Base-by-base conservation (phyloP, 2,888 invertebrate species). In the Acrobeloides nanus region DNA sequence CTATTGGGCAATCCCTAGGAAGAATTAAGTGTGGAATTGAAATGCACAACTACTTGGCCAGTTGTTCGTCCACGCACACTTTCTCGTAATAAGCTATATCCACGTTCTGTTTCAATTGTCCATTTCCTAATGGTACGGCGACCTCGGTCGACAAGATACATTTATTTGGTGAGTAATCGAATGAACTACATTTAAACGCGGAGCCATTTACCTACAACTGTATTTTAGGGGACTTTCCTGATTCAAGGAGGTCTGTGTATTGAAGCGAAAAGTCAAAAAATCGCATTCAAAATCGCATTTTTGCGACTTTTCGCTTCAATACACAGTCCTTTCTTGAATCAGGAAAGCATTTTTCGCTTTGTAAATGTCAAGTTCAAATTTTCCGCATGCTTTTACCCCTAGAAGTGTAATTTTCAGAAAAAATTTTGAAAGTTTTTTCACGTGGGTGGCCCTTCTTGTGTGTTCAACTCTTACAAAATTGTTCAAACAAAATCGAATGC, bases 121-220 rank as follows among this genome's bases (percentile, higher is more conserved):
- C 73, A 37, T 65, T 68, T n/a, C 73, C 73, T 1, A 73, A 59
- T 2, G 73, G 73, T 7, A 74, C 69, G 1, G 68, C 71, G 1
- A 67, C 66, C 38, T 72, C 64, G 8, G 24, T 26, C 1, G 69
- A 50, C 29, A 70, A 42, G 24, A 49, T 42, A 46, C 65, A 64
- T 7, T 45, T 34, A 15, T 26, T 39, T 17, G 42, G 24, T 2
- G 48, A 40, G 40, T 39, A 69, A 42, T 73, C 73, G 46, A 74
- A 70, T 1, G 68, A 69, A 15, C 62, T 60, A 46, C 72, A 72
- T 8, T 59, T 58, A n/a, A 66, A 21, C 7, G 46, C 20, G 2
- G 52, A 27, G 20, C 59, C 60, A 25, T 61, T 58, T 12, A 60
- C 49, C 65, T 66, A 40, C 17, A 56, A 57, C 41, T 26, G 24